phyloP scores from a whole-genome alignment of 2,113 vertebrate species.

The Megaceryle maxima region DNA sequence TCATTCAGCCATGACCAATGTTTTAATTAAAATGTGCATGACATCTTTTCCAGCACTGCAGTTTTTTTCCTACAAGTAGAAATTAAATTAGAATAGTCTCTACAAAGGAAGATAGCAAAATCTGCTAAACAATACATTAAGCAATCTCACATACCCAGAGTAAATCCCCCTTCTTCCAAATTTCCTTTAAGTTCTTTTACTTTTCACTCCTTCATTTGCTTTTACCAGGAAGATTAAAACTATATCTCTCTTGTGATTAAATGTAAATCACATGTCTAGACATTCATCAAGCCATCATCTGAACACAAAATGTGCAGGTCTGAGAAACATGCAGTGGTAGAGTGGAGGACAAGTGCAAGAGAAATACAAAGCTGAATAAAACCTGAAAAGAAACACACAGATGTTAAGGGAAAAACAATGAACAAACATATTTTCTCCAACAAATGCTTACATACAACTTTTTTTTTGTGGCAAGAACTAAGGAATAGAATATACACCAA shows the following conservation, averaged over 20 bases:
- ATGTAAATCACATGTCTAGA: neutral
- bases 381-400: neutral
- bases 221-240: neutral
- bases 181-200: neutral
- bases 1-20: neutral
- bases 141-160: neutral
- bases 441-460: neutral
- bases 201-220: neutral
- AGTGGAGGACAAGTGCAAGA: neutral
- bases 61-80: neutral
- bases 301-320: neutral
- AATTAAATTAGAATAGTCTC: conserved; percentile 13
- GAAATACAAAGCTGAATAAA: neutral
- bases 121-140: neutral
- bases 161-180: neutral
- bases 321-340: neutral
- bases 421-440: neutral
- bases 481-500: neutral
- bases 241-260: neutral
- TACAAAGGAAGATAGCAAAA: neutral
- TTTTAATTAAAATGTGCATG: neutral
- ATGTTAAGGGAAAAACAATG: neutral
- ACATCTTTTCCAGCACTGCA: neutral
- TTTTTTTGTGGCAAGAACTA: neutral
- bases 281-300: neutral